These are phyloP conservation scores for Gavia stellata DNA, from an alignment of 2,113 vertebrate species.

Conservation along the genomic window DNA sequence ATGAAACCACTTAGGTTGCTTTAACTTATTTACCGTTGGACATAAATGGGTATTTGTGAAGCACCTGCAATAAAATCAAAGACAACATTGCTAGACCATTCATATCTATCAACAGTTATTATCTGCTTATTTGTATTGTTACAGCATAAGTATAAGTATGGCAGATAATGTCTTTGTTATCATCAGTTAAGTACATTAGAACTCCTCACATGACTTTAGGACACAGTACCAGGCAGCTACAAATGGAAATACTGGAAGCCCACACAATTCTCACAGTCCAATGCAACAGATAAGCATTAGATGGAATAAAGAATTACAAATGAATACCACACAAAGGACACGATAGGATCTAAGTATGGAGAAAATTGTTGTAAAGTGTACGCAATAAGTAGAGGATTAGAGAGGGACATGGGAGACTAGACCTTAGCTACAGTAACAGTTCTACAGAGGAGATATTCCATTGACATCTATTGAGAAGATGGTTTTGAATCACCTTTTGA, in stretches of 20 bases:
- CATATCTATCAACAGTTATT: not conserved
- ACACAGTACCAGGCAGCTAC: not conserved
- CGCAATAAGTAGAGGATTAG: not conserved
- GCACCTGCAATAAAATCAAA: not conserved
- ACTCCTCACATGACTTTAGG: accelerated
- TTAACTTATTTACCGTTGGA: not conserved
- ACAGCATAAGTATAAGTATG: not conserved
- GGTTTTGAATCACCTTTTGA: not conserved
- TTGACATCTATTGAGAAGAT: not conserved
- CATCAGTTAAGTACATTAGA: not conserved
- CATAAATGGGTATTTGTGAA: not conserved
- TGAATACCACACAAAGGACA: not conserved
- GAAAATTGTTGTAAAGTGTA: not conserved
- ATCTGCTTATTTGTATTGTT: not conserved
- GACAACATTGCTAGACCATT: not conserved
- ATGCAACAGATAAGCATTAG: not conserved
- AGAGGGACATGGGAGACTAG: not conserved
- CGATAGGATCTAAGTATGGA: not conserved
- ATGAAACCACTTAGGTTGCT: not conserved
- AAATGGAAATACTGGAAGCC: not conserved
- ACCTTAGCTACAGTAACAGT: not conserved
- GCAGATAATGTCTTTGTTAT: not conserved
- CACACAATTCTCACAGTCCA: not conserved
- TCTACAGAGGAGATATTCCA: not conserved
- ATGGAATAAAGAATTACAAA: not conserved